These are phyloP conservation scores for Triops cancriformis DNA, from an alignment of 1,140 invertebrate species.

Conservation along the genomic window DNA sequence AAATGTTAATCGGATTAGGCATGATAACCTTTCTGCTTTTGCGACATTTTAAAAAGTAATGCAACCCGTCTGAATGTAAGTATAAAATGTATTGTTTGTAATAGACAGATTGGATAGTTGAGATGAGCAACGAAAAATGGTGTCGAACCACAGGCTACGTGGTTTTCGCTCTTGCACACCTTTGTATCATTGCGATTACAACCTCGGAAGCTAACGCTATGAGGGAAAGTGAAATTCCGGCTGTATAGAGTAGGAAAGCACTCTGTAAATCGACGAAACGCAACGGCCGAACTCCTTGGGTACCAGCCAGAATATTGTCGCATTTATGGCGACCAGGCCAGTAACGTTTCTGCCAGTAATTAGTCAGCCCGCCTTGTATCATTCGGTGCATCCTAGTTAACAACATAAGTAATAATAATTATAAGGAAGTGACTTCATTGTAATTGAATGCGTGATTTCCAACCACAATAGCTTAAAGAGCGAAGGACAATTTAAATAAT, in stretches of 20 bases:
- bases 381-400: constrained; percentile 14
- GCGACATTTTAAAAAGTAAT: no score
- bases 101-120: background rate
- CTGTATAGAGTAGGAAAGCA: background rate
- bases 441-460: no score
- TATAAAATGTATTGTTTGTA: no score
- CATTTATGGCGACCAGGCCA: constrained; percentile 16
- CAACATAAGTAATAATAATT: background rate
- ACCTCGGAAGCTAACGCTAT: background rate
- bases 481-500: no score
- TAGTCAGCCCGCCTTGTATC: constrained; percentile 16
- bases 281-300: background rate
- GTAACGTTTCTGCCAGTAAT: constrained; percentile 19
- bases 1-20: no score
- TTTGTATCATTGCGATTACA: background rate
- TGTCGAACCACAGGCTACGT: background rate
- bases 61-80: no score
- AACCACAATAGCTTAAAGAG: no score
- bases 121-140: background rate
- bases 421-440: no score
- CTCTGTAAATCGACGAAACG: constrained; percentile 4
- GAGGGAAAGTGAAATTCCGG: background rate
- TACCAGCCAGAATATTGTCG: background rate
- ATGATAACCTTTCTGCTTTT: no score
- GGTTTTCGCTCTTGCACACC: background rate